Evolutionary conservation across 2,888 invertebrate species (phyloP).

Genomic region (Drosophila subquinaria): DNA sequence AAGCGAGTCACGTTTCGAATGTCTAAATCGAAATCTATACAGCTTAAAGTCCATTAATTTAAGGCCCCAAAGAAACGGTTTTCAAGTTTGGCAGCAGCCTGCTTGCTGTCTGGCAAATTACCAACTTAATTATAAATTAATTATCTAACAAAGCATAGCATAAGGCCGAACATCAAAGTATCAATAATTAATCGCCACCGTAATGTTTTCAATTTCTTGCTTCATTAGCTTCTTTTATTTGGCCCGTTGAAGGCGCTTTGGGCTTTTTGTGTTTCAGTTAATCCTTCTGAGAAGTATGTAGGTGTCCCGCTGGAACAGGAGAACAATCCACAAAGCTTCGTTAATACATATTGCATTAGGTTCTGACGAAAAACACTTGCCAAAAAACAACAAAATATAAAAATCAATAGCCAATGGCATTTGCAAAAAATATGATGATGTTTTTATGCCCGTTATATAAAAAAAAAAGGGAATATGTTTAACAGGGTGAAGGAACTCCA

Average conservation of each 20-base stretch:
- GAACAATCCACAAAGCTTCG: constrained; percentile 43
- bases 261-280: constrained; percentile 38
- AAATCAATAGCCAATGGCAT: constrained; percentile 43
- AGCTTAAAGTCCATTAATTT: constrained; percentile 67
- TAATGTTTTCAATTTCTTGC: constrained; percentile 81
- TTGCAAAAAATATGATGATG: neutral
- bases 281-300: constrained; percentile 37
- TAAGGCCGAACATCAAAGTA: constrained; percentile 69
- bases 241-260: constrained; percentile 40
- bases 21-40: constrained; percentile 67
- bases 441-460: too few relatives aligned
- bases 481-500: too few relatives aligned
- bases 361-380: constrained; percentile 22
- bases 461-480: too few relatives aligned
- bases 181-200: constrained; percentile 79
- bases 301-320: constrained; percentile 11
- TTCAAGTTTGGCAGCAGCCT: constrained; percentile 37
- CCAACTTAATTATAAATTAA: constrained; percentile 80
- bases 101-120: constrained; percentile 51
- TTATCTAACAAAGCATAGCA: constrained; percentile 64
- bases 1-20: constrained; percentile 72
- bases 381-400: constrained; percentile 5
- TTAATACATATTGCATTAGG: constrained; percentile 63
- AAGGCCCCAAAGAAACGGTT: constrained; percentile 28
- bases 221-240: constrained; percentile 73